phyloP scores from a whole-genome alignment of 37 sponge, comb jelly and placozoan species.

The Beroe ovata region DNA sequence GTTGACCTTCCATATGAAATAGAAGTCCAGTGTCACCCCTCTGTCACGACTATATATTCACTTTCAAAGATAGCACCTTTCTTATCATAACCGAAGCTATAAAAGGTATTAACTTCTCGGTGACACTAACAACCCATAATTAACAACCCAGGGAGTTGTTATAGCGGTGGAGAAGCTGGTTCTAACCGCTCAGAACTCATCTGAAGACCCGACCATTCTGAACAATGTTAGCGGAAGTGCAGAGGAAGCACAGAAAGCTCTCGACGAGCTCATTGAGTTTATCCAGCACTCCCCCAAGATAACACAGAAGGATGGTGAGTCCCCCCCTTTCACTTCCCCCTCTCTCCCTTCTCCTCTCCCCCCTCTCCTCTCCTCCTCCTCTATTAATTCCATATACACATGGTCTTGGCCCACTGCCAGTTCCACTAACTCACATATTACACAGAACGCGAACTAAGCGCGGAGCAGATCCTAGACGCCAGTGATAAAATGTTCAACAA shows the following conservation, averaged over 20 bases:
- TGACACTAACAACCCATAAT: too few relatives aligned
- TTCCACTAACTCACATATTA: too few relatives aligned
- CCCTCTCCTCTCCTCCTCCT: too few relatives aligned
- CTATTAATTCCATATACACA: too few relatives aligned
- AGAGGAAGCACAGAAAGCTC: slow-evolving; percentile 63
- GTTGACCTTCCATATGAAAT: too few relatives aligned
- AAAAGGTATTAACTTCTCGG: too few relatives aligned
- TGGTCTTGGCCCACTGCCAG: too few relatives aligned
- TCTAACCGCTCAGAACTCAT: slow-evolving; percentile 49
- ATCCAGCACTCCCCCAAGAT: slow-evolving; percentile 26
- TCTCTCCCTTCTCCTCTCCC: too few relatives aligned
- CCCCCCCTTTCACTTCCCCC: too few relatives aligned
- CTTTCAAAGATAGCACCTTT: too few relatives aligned
- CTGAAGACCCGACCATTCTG: slow-evolving; percentile 41
- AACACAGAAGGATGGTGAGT: slow-evolving; percentile 37
- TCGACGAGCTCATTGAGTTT: slow-evolving; percentile 58
- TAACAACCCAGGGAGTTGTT: slow-evolving; percentile 51
- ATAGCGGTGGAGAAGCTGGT: slow-evolving; percentile 36
- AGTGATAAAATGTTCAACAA: slow-evolving; percentile 81
- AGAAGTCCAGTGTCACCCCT: neutral
- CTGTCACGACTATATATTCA: neutral
- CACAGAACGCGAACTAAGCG: slow-evolving; percentile 43
- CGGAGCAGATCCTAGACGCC: slow-evolving; percentile 81
- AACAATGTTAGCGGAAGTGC: slow-evolving; percentile 60
- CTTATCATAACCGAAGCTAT: too few relatives aligned